A percentile compares a stretch with the other conserved stretches of the same genome.
Evolutionary conservation across 2,113 vertebrate species (phyloP).

Genomic region (Oncorhynchus kisutch): DNA sequence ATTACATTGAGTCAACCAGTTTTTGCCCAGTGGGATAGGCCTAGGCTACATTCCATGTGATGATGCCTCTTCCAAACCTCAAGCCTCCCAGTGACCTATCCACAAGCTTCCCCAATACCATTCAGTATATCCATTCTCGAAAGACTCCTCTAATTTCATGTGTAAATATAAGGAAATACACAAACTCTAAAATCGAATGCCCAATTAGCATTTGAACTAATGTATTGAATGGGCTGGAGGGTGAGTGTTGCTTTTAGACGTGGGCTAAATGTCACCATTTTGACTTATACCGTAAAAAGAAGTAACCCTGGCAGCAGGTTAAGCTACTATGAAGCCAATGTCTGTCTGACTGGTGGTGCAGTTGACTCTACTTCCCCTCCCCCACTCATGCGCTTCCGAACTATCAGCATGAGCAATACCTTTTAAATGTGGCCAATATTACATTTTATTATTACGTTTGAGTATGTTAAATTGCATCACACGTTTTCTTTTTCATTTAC

Average conservation of each 20-base stretch:
- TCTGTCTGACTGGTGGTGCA: conserved; percentile 25
- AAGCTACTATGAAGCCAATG: conserved; percentile 27
- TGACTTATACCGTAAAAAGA: conserved; percentile 54
- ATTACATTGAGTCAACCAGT: too few species aligned
- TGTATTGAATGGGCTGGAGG: background rate
- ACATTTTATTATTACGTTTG: background rate
- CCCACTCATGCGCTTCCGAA: conserved; percentile 45
- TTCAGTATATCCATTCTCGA: too few species aligned
- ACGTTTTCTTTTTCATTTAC: too few species aligned
- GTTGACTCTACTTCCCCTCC: conserved; percentile 50
- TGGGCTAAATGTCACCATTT: background rate
- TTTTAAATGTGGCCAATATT: conserved; percentile 13
- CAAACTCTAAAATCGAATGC: background rate
- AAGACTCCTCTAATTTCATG: too few species aligned
- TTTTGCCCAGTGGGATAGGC: background rate
- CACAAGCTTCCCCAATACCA: background rate
- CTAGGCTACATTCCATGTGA: background rate
- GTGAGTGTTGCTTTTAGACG: background rate
- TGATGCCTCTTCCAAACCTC: background rate
- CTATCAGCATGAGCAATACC: conserved; percentile 27
- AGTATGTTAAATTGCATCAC: too few species aligned
- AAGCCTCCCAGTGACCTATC: background rate
- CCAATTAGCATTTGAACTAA: background rate
- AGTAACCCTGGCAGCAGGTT: conserved; percentile 31
- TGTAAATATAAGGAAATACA: background rate